Conservation (phyloP, 2,797 vertebrate genomes). For the Zenarchopterus dispar region DNA sequence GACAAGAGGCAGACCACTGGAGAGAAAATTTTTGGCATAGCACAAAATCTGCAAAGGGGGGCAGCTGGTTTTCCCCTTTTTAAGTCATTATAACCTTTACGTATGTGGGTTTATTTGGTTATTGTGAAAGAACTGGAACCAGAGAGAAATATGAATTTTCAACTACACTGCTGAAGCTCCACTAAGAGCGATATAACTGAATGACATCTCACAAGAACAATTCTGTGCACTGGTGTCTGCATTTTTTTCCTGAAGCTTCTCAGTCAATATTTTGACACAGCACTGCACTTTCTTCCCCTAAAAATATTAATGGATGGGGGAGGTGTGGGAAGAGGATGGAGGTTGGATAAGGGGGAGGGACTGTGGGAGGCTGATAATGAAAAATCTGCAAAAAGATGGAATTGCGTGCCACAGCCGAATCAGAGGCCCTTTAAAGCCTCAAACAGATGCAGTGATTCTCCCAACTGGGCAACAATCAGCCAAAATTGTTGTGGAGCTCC, state of each 20-base stretch:
- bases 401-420: conserved; percentile 66
- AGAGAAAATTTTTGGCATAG: too few relatives aligned
- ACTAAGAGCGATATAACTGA: conserved; percentile 20
- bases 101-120: too few relatives aligned
- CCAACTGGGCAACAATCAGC: conserved; percentile 77
- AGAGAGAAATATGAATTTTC: too few relatives aligned
- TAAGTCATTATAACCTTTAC: too few relatives aligned
- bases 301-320: conserved; percentile 26
- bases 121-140: too few relatives aligned
- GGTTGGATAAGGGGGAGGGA: not conserved
- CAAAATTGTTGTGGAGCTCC: conserved; percentile 69
- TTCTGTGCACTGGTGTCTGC: conserved; percentile 12
- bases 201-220: conserved; percentile 37
- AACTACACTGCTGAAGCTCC: too few relatives aligned
- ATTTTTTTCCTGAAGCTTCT: conserved; percentile 39
- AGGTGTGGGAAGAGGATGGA: not conserved
- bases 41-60: too few relatives aligned
- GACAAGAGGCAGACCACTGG: too few relatives aligned
- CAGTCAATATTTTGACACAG: conserved; percentile 48
- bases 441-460: conserved; percentile 69
- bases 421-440: conserved; percentile 72
- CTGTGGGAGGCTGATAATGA: conserved; percentile 23
- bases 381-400: conserved; percentile 51
- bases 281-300: conserved; percentile 32
- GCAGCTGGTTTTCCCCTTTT: too few relatives aligned